Evolutionary conservation across 2,797 vertebrate species (phyloP), one percentile per base, ranked within the genome.

Genomic region (Chloroceryle amazona): DNA sequence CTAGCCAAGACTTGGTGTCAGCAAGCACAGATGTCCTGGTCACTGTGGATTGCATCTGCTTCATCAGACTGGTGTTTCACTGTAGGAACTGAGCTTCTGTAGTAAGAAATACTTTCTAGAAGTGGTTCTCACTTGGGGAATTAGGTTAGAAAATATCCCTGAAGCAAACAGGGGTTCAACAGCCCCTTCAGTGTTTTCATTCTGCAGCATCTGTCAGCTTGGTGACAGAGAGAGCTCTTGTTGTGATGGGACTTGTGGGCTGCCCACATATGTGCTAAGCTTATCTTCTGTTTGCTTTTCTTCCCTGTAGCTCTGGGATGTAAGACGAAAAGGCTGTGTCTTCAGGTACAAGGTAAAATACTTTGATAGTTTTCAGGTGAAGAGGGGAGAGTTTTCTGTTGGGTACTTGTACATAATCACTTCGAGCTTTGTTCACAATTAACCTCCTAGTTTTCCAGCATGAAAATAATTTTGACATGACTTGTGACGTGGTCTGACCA

Each of bases 321-420:
- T 99, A 21, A 98, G 99, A 80, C 98, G 99, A 94, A 99, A 99
- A 98, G 99, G 99, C 72, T 99, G 99, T 39, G 99, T 99, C 86
- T 99, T 99, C 97, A 98, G 98, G 37, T 99, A 99, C 86, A 99
- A 99, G 99, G 99, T 99, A 97, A 98, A 96, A 52, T 37, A 31
- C 65, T 65, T 90, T 11, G 6, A 55, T 81, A 44, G 11, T 13
- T 89, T 79, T 76, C 47, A 52, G 33, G 9, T 9, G 6, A 58
- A 81, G 21, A 55, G n/a, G 28, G 49, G 35, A 47, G 46, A 66
- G 25, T 14, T 18, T 92, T 85, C 11, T 78, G 13, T 42, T 6
- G n/a, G 44, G 61, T 44, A 33, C 23, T 49, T 76, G 17, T 39
- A 39, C 12, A 39, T 39, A 39, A 39, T 39, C 39, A 39, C 39